Evolutionary conservation across 2,113 vertebrate species (phyloP), one percentile per base, ranked within the genome.

Genomic region (Argyrosomus japonicus): DNA sequence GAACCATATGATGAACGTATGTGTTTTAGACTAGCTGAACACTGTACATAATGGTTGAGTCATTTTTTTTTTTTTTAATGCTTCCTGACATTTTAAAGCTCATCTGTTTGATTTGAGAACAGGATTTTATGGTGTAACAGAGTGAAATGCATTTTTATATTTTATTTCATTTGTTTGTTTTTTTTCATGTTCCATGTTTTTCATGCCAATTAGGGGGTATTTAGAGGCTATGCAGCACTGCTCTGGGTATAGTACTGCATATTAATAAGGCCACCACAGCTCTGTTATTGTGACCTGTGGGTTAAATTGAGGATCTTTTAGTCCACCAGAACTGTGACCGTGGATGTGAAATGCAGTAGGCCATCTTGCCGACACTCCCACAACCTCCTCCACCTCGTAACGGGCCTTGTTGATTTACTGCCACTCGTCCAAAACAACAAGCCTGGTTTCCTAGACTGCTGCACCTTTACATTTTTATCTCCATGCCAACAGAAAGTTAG

Each of bases 191-290:
- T 77, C 19, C 7, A 1, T 70, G 57, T 84, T 71, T 84, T 85
- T 43, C 45, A 88, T 82, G 82, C 84, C 85, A 91, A 77, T 87
- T 88, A 84, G 25, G 63, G 82, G 78, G 73, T 74, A 63, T 93
- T 81, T 77, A 6, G 81, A 78, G 87, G 86, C 56, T 68, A 60
- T 78, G 85, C 74, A 83, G 83, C 64, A 23, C 73, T 77, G 81
- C 77, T 78, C 74, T 82, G 50, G 67, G 32, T 64, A 23, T 17
- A 80, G 69, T 23, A 58, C 72, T 53, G 87, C 73, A 83, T 81
- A 51, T 51, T 65, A 70, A 84, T 79, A 0, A 68, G 79, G 65
- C 75, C 40, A 11, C 47, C 25, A 3, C 45, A 40, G 36, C 64
- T 74, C 73, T 3, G 9, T 68, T 70, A 36, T n/a, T 62, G 47